These are phyloP conservation scores for Hemiprocne comata DNA, from an alignment of 2,113 vertebrate species.

Conservation along the genomic window DNA sequence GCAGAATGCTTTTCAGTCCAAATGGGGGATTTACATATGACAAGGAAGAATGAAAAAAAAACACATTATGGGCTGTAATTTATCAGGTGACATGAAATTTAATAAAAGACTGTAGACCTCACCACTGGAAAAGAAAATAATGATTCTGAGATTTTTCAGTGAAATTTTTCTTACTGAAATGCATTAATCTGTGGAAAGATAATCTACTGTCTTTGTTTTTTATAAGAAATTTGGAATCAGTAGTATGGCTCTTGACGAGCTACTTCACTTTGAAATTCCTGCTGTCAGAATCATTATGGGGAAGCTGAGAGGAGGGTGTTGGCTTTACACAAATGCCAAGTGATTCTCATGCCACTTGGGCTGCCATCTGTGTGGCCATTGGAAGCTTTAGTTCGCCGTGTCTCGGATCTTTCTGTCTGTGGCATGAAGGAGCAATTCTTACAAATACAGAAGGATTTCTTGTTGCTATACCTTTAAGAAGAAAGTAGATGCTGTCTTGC, in stretches of 20 bases:
- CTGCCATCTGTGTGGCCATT: not conserved
- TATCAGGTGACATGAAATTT: not conserved
- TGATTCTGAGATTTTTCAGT: not conserved
- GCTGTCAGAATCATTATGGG: not conserved
- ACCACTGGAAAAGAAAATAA: not conserved
- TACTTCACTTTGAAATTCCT: not conserved
- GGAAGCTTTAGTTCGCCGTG: not conserved
- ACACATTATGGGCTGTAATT: not conserved
- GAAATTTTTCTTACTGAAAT: not conserved
- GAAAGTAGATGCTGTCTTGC: not conserved
- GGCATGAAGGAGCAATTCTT: not conserved
- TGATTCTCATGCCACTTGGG: not conserved
- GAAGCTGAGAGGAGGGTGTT: not conserved
- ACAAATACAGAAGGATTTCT: not conserved
- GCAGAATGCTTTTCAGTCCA: not conserved
- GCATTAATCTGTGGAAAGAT: not conserved
- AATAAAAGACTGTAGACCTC: not conserved
- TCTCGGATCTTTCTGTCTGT: not conserved
- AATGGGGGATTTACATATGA: not conserved
- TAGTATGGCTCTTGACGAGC: not conserved
- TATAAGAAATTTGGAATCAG: not conserved
- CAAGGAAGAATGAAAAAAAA: not conserved
- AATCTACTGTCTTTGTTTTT: not conserved
- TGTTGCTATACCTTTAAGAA: not conserved
- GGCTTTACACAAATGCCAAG: not conserved